Evolutionary conservation across 2,113 vertebrate genomes (phyloP).

Genomic region (zebrafish (Danio rerio)): DNA sequence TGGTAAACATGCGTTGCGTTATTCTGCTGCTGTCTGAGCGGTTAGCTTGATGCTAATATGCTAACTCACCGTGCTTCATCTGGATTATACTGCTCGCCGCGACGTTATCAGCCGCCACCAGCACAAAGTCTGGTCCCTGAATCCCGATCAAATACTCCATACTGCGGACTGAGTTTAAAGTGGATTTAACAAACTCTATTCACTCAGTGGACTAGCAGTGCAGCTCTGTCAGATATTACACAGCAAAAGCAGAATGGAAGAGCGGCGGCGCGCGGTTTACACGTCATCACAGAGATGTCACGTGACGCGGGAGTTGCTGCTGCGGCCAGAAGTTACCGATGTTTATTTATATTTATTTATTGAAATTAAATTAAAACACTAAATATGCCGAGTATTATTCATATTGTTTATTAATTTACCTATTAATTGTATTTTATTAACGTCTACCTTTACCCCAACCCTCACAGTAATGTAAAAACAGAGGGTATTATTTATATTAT

Average conservation of each 20-base stretch:
- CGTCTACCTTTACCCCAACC: too few relatives aligned
- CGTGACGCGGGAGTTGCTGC: slow-evolving; percentile 9
- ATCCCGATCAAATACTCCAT: slow-evolving; percentile 98
- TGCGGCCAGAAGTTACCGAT: too few relatives aligned
- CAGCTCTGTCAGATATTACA: slow-evolving; percentile 72
- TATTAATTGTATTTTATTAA: too few relatives aligned
- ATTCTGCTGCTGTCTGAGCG: background rate
- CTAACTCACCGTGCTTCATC: slow-evolving; percentile 91
- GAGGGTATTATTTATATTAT: too few relatives aligned
- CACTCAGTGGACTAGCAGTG: background rate
- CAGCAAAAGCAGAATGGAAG: slow-evolving; percentile 75
- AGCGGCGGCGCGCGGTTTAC: slow-evolving; percentile 50
- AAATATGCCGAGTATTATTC: too few relatives aligned
- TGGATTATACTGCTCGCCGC: slow-evolving; percentile 92
- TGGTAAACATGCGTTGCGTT: background rate
- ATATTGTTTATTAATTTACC: too few relatives aligned
- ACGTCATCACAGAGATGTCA: slow-evolving; percentile 63
- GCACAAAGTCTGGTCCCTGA: slow-evolving; percentile 89
- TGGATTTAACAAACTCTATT: background rate
- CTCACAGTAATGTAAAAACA: too few relatives aligned
- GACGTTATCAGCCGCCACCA: slow-evolving; percentile 91
- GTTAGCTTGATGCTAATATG: slow-evolving; percentile 60
- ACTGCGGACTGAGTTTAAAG: background rate
- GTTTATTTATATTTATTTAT: too few relatives aligned
- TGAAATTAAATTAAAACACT: too few relatives aligned